These are phyloP conservation scores for Lasiurus borealis DNA, from an alignment of 2,113 vertebrate species.

Conservation along the genomic window DNA sequence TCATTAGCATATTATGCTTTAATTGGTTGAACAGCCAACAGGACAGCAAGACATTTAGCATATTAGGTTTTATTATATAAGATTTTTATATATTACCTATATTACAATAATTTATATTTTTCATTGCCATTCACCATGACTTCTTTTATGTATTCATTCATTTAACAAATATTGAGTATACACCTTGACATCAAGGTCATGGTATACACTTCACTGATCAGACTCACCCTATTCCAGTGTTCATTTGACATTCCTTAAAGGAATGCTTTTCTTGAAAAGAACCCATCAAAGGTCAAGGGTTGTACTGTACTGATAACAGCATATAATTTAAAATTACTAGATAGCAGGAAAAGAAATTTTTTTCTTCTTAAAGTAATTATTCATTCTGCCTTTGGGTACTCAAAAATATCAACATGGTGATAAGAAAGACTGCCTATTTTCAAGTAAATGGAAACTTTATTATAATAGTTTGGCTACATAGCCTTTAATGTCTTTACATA, in stretches of 20 bases:
- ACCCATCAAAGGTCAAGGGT: background rate
- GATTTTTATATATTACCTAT: background rate
- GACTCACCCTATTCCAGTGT: background rate
- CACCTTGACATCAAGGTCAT: background rate
- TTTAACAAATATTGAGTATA: background rate
- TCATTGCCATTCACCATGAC: background rate
- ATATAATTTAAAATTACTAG: background rate
- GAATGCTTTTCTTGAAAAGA: constrained; percentile 2
- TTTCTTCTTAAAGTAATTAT: background rate
- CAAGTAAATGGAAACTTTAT: background rate
- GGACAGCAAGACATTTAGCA: too few species aligned
- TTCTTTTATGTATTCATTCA: background rate
- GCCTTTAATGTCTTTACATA: background rate
- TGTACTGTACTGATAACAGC: background rate
- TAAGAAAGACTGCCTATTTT: background rate
- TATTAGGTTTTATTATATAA: too few species aligned
- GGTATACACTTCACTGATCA: background rate
- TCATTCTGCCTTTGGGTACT: background rate
- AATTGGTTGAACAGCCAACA: too few species aligned
- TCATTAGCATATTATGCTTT: too few species aligned
- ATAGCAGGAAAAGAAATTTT: background rate
- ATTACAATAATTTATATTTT: constrained; percentile 1
- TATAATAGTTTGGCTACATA: background rate
- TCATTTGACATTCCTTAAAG: background rate
- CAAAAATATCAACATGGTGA: background rate